Conservation (phyloP, 2,113 vertebrate genomes). For the Porphyrio hochstetteri region DNA sequence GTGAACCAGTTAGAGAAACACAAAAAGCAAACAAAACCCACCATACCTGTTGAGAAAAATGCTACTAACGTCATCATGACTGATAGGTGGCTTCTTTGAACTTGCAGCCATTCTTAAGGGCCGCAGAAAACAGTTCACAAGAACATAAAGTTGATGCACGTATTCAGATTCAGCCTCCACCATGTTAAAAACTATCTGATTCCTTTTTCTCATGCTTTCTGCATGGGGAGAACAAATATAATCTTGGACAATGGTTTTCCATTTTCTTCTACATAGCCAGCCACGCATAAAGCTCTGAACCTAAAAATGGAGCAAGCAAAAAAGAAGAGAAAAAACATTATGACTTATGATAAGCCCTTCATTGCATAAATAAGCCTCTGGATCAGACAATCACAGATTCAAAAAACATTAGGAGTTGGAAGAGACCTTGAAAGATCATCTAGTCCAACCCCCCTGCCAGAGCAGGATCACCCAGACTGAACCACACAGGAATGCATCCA, state of each 20-base stretch:
- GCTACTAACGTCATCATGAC: conserved; percentile 95
- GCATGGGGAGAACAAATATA: conserved; percentile 99
- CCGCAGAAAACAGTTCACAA: conserved; percentile 95
- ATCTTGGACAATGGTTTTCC: conserved; percentile 99
- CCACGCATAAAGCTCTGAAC: conserved; percentile 99
- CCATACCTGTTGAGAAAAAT: conserved; percentile 97
- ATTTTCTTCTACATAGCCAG: conserved; percentile 96
- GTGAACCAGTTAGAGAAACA: not conserved
- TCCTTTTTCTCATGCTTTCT: conserved; percentile 98
- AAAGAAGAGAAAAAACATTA: not conserved
- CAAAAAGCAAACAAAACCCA: not conserved
- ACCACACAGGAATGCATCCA: no score
- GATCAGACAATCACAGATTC: no score
- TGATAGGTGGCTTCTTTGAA: conserved; percentile 96
- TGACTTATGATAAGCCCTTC: not conserved
- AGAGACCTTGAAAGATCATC: no score
- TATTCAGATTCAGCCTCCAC: conserved; percentile 97
- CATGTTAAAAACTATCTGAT: conserved; percentile 99
- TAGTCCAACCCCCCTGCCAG: no score
- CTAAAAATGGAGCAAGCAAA: conserved; percentile 63
- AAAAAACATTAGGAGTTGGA: no score
- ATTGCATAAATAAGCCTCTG: not conserved
- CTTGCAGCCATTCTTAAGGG: conserved; percentile 97
- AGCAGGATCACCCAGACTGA: no score
- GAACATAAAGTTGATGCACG: conserved; percentile 92